Evolutionary conservation across 37 sponge, comb jelly and placozoan genomes (phyloP).

Genomic region (Cladorhizidae sp.): DNA sequence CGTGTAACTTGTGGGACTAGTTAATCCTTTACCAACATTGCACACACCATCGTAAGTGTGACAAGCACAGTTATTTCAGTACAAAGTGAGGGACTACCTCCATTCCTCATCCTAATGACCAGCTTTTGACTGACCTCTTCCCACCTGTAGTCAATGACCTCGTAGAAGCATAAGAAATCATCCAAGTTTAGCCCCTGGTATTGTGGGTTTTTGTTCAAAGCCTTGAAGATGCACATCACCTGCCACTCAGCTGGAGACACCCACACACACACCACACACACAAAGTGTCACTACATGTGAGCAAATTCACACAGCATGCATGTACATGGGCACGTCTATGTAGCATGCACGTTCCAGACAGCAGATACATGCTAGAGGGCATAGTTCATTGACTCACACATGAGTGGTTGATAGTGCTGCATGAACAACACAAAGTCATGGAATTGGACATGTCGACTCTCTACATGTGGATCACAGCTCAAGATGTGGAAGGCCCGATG

Average conservation of each 20-base stretch:
- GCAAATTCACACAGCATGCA: too few relatives aligned
- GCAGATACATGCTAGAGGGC: too few relatives aligned
- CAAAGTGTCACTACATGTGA: too few relatives aligned
- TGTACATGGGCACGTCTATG: too few relatives aligned
- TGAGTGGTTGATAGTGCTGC: constrained; percentile 52
- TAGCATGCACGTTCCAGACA: too few relatives aligned
- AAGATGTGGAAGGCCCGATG: constrained; percentile 47
- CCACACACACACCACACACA: not conserved
- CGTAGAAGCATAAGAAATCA: constrained; percentile 78
- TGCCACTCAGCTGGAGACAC: constrained; percentile 56
- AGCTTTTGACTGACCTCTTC: constrained; percentile 29
- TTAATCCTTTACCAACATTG: too few relatives aligned
- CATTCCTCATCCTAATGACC: too few relatives aligned
- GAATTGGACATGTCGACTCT: constrained; percentile 23
- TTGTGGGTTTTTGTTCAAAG: constrained; percentile 40
- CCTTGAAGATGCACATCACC: constrained; percentile 82
- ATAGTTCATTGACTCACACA: constrained; percentile 72
- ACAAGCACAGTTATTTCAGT: too few relatives aligned
- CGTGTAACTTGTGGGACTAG: too few relatives aligned
- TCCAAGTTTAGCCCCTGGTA: constrained; percentile 26
- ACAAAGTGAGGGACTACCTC: too few relatives aligned
- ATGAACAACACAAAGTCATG: constrained; percentile 69
- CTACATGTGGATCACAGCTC: not conserved
- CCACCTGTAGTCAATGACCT: constrained; percentile 61
- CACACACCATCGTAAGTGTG: too few relatives aligned